phyloP scores from a whole-genome alignment of 2,888 invertebrate genomes.

The Sthenelais limicola region DNA sequence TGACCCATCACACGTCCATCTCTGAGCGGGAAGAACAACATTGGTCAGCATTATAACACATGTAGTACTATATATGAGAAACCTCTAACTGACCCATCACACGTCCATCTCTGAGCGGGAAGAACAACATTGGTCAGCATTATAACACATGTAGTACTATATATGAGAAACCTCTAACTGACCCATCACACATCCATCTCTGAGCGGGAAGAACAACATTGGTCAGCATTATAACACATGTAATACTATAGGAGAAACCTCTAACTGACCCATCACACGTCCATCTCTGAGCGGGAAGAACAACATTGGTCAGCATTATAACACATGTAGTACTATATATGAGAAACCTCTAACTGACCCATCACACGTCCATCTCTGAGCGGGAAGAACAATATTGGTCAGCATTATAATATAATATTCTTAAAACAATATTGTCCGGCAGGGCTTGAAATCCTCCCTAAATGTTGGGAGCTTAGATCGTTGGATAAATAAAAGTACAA shows the following conservation, averaged over 20 bases:
- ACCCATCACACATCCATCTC: not conserved
- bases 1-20: not conserved
- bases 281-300: conserved; percentile 1
- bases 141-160: not conserved
- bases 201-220: not conserved
- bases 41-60: not conserved
- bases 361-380: not conserved
- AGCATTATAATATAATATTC: too few relatives aligned
- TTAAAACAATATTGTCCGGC: too few relatives aligned
- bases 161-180: not conserved
- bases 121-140: not conserved
- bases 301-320: not conserved
- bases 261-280: not conserved
- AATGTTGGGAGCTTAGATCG: too few relatives aligned
- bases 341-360: not conserved
- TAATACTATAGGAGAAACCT: too few relatives aligned
- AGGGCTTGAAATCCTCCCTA: too few relatives aligned
- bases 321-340: not conserved
- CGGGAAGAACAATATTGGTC: too few relatives aligned
- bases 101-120: conserved; percentile 1
- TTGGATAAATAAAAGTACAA: too few relatives aligned
- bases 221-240: too few relatives aligned
- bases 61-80: not conserved
- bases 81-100: not conserved
- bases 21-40: conserved; percentile 1